These are phyloP conservation scores for Drosophila ficusphila DNA, from an alignment of 1,140 invertebrate genomes.

Conservation along the genomic window DNA sequence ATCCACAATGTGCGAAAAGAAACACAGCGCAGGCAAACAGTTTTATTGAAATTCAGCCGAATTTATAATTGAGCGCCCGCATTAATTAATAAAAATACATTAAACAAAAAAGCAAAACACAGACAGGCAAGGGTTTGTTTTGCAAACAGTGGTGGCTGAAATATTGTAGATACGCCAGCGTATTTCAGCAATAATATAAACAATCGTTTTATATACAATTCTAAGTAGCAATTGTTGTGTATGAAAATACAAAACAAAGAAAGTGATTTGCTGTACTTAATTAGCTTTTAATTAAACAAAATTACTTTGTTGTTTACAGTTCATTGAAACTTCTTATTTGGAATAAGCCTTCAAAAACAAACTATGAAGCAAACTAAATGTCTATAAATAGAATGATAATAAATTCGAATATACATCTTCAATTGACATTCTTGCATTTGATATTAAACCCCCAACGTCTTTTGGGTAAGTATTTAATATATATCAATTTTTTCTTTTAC, in stretches of 20 bases:
- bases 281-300: too few species aligned
- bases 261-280: too few species aligned
- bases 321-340: neutral
- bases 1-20: constrained; percentile 4
- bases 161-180: neutral
- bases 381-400: constrained; percentile 36
- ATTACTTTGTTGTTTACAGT: neutral
- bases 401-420: constrained; percentile 15
- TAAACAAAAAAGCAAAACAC: constrained; percentile 26
- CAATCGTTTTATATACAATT: neutral
- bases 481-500: neutral
- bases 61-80: constrained; percentile 53
- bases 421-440: constrained; percentile 17
- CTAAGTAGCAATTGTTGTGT: too few species aligned
- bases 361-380: neutral
- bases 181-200: neutral
- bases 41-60: constrained; percentile 49
- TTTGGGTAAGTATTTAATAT: constrained; percentile 17
- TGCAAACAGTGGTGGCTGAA: constrained; percentile 11
- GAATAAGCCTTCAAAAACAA: neutral
- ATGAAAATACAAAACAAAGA: too few species aligned
- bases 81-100: constrained; percentile 64
- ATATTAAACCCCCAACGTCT: constrained; percentile 3
- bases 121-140: constrained; percentile 20
- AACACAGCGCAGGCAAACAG: constrained; percentile 15